Percentiles rank a stretch among this genome's conserved stretches.
These are phyloP conservation scores for Peribatodes rhomboidaria DNA, from an alignment of 2,888 invertebrate genomes.

Conservation along the genomic window DNA sequence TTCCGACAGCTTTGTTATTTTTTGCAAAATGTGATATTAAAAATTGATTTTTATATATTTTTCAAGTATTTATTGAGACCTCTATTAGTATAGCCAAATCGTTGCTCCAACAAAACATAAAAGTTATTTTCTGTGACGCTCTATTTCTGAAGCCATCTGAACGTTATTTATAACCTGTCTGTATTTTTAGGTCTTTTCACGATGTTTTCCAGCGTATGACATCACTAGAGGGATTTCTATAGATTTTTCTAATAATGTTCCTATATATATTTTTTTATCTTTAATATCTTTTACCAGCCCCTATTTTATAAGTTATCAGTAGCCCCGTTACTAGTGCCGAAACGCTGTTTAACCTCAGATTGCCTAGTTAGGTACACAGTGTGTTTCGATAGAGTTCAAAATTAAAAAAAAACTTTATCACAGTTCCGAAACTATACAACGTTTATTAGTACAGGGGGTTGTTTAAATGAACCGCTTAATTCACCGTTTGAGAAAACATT, in stretches of 20 bases:
- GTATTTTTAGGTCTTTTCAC: slow-evolving; percentile 30
- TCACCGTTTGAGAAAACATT: too few relatives aligned
- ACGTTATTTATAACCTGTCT: slow-evolving; percentile 27
- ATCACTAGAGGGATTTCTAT: slow-evolving; percentile 14
- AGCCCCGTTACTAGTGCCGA: too few relatives aligned
- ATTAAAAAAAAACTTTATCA: too few relatives aligned
- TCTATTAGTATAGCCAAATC: slow-evolving; percentile 5
- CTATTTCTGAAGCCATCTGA: slow-evolving; percentile 30
- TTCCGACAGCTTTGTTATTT: not conserved
- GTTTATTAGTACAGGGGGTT: too few relatives aligned
- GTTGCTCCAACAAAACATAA: slow-evolving; percentile 11
- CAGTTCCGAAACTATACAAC: too few relatives aligned
- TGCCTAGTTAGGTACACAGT: too few relatives aligned
- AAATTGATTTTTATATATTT: too few relatives aligned
- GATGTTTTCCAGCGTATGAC: slow-evolving; percentile 30
- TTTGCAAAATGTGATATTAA: too few relatives aligned
- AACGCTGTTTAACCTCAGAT: too few relatives aligned
- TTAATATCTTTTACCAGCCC: not conserved
- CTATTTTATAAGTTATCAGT: too few relatives aligned
- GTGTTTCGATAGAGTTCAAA: too few relatives aligned
- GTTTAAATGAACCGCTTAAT: too few relatives aligned
- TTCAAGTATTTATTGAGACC: not conserved
- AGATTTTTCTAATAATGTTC: slow-evolving; percentile 11
- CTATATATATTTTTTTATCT: not conserved
- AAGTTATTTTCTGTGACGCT: slow-evolving; percentile 25